Percentiles rank a stretch among this genome's conserved stretches.
These are phyloP conservation scores for Cyrtonyx montezumae DNA, from an alignment of 2,113 vertebrate genomes.

Conservation along the genomic window DNA sequence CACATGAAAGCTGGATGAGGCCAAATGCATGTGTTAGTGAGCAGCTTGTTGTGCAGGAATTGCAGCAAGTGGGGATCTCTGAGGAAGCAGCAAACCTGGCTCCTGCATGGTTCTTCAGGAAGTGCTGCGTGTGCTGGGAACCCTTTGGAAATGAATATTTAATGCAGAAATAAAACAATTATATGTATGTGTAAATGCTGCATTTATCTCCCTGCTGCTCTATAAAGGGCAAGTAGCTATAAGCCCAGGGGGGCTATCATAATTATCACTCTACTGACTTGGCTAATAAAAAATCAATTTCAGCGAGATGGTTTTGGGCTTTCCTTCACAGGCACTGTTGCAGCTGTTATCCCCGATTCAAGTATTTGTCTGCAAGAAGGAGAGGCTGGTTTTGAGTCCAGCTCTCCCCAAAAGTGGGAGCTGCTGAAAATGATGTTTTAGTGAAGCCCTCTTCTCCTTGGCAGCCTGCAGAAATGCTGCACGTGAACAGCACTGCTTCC, in stretches of 20 bases:
- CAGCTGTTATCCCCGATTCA: rapidly evolving
- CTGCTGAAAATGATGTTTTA: not conserved
- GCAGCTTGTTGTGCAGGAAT: not conserved
- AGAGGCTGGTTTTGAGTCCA: not conserved
- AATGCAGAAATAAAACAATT: conserved; percentile 17
- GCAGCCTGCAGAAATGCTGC: not conserved
- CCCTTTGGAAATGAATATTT: conserved; percentile 46
- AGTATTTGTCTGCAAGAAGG: not conserved
- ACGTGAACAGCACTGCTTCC: rapidly evolving
- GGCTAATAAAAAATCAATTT: conserved; percentile 19
- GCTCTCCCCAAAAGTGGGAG: not conserved
- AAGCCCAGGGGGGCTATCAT: conserved; percentile 12
- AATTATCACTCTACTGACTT: not conserved
- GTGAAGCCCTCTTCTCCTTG: not conserved
- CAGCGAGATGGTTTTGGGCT: not conserved
- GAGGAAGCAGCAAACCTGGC: not conserved
- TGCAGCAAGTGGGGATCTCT: rapidly evolving
- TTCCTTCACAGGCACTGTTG: not conserved
- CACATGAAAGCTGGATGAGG: not conserved
- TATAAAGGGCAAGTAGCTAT: conserved; percentile 11
- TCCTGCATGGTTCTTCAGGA: not conserved
- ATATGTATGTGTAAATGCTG: conserved; percentile 1
- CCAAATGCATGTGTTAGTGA: rapidly evolving
- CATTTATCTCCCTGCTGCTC: conserved; percentile 31
- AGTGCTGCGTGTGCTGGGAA: not conserved